Base-by-base conservation (phyloP, 2,113 vertebrate genomes). In the Hipposideros armiger region DNA sequence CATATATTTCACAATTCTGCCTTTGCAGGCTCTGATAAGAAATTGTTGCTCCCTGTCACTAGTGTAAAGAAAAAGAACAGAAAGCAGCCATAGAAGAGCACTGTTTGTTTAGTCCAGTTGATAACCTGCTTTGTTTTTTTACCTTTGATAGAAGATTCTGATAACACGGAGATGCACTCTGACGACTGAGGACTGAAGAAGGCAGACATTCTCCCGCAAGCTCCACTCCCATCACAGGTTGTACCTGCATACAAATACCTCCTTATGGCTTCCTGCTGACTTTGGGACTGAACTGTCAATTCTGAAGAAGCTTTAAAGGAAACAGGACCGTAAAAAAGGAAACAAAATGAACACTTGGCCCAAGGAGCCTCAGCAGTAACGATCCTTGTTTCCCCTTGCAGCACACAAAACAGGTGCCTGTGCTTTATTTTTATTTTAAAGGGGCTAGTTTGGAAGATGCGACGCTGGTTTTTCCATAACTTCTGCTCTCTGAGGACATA, bases 391-490 rank as follows among this genome's bases (percentile, higher is more conserved):
- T 70, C 67, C n/a, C 50, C 2, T 15, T 4, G 16, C 9, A 7
- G 67, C 20, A 5, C 76, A 14, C 11, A 19, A 52, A 40, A 60
- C 56, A 47, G 47, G 90, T 10, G 20, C 4, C 47, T 54, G 28
- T 20, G n/a, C 30, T 50, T 76, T 26, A 11, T 81, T 89, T 90
- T 87, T 92, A 42, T 83, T 69, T 96, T 47, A 70, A 91, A 82
- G 30, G 24, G 45, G 14, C 7, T 90, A 4, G 94, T 86, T 82
- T 87, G 72, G 92, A 97, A 93, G 95, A 90, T 73, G 93, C 95
- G 90, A 17, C 93, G 94, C 74, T 90, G 97, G 96, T 95, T 96
- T 94, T 94, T 78, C 95, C 70, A 54, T 85, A 92, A 78, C 45
- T 77, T 94, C 95, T 95, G 93, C 19, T 90, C 66, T 84, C 54